Conservation (phyloP, 2,888 invertebrate genomes). For the Micoletzkya japonica region DNA sequence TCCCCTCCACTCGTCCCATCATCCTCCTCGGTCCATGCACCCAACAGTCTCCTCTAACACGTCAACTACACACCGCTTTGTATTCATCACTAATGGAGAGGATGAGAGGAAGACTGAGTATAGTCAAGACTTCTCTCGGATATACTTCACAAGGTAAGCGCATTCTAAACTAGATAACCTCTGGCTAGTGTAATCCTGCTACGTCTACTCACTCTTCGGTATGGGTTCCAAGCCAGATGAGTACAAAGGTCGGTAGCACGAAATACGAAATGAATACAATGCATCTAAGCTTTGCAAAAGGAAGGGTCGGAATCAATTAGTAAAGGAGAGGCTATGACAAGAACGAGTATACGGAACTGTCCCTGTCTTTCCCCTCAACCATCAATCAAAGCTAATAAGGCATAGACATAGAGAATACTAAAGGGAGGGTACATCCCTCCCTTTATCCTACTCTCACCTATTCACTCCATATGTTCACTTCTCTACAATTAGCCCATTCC, state of each 20-base stretch:
- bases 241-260: no score
- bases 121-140: conserved; percentile 22
- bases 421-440: not conserved
- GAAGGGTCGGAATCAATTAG: no score
- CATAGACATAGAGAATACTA: not conserved
- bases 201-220: no score
- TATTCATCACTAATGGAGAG: not conserved
- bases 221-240: no score
- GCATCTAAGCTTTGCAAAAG: no score
- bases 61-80: conserved; percentile 7
- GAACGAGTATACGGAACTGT: no score
- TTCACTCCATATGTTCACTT: not conserved
- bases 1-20: conserved; percentile 97
- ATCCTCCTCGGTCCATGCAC: conserved; percentile 85
- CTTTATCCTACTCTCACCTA: not conserved
- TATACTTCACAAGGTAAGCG: no score
- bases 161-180: no score
- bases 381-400: conserved; percentile 26
- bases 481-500: not conserved
- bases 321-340: no score
- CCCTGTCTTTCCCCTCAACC: not conserved
- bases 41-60: conserved; percentile 21
- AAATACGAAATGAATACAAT: no score
- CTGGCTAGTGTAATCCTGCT: no score
- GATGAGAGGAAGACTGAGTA: conserved; percentile 18